These are phyloP conservation scores for Nysson spinosus DNA, from an alignment of 2,888 invertebrate genomes.

Conservation along the genomic window DNA sequence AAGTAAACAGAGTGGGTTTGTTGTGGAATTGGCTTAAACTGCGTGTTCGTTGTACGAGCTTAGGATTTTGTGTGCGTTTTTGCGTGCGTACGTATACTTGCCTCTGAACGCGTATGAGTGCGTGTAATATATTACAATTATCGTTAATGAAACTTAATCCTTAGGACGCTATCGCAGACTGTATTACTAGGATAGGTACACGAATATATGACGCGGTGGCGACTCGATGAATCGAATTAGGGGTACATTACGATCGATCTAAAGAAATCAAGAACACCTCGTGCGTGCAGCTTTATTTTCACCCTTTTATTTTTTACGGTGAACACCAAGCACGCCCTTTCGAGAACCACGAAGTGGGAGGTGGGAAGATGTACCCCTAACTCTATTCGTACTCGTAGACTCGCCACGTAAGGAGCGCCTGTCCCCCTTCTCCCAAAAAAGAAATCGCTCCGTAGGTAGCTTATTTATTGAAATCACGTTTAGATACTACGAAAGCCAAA, in stretches of 20 bases:
- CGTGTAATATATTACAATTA: slow-evolving; percentile 74
- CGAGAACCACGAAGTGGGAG: slow-evolving; percentile 6
- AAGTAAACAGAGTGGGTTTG: no score
- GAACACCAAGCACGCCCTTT: not conserved
- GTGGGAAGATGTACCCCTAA: slow-evolving; percentile 20
- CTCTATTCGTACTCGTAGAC: slow-evolving; percentile 57
- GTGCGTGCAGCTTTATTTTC: slow-evolving; percentile 23
- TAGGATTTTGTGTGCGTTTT: slow-evolving; percentile 51
- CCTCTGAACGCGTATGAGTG: slow-evolving; percentile 69
- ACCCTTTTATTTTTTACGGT: slow-evolving; percentile 1
- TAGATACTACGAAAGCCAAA: slow-evolving; percentile 63
- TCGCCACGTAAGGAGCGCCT: slow-evolving; percentile 70
- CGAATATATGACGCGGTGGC: slow-evolving; percentile 68
- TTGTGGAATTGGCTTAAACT: slow-evolving; percentile 51
- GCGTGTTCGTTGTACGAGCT: slow-evolving; percentile 56
- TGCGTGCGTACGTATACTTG: slow-evolving; percentile 56
- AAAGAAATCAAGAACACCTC: slow-evolving; percentile 3
- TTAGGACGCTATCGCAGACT: slow-evolving; percentile 74
- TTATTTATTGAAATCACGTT: slow-evolving; percentile 76
- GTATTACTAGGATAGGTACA: slow-evolving; percentile 72
- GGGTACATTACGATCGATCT: slow-evolving; percentile 9
- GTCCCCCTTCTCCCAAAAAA: slow-evolving; percentile 60
- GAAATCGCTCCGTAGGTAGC: slow-evolving; percentile 73
- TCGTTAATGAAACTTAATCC: slow-evolving; percentile 70
- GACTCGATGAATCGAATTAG: slow-evolving; percentile 54